Conservation (phyloP, 2,797 vertebrate genomes). For the Vireo griseus region DNA sequence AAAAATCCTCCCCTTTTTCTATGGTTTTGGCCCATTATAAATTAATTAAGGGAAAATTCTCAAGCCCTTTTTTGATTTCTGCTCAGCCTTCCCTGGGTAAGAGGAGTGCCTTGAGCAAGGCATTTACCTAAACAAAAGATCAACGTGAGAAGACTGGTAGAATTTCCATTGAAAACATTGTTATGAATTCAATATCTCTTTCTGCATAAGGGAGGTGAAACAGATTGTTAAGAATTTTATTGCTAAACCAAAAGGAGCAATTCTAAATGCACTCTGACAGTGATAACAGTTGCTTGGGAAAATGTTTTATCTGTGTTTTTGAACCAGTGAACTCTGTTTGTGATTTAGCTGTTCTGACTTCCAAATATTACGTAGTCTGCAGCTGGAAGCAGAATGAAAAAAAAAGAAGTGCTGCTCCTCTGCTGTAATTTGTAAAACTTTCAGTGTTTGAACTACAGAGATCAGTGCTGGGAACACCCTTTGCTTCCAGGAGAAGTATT, state of each 20-base stretch:
- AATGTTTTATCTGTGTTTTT: background rate
- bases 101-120: background rate
- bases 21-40: background rate
- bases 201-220: background rate
- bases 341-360: background rate
- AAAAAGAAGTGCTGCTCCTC: background rate
- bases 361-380: background rate
- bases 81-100: background rate
- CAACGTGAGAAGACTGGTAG: background rate
- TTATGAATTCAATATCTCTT: background rate
- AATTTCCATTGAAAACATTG: background rate
- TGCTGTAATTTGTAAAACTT: background rate
- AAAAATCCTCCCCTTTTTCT: background rate
- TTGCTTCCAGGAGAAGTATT: background rate
- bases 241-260: background rate
- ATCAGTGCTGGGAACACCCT: background rate
- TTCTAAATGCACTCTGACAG: background rate
- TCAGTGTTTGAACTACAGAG: background rate
- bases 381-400: background rate
- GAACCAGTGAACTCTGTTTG: background rate
- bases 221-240: background rate
- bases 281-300: background rate
- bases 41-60: conserved; percentile 54
- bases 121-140: background rate
- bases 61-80: background rate